Percentiles rank a stretch among this genome's conserved stretches.
Conservation (phyloP, 2,888 invertebrate genomes). For the Operophtera brumata region DNA sequence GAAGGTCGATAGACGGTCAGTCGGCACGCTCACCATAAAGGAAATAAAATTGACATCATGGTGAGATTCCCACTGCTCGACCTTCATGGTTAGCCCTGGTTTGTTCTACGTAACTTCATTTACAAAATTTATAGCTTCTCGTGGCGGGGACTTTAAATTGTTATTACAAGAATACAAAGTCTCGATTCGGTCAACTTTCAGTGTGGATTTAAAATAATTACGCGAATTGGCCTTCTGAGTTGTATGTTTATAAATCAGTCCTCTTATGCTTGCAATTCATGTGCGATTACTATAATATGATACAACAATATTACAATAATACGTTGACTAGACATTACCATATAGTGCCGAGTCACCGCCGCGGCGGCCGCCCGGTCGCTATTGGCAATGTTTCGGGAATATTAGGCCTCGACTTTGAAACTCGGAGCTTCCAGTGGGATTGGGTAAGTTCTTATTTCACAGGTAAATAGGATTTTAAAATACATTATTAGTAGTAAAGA, state of each 20-base stretch:
- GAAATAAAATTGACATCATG: too few species aligned
- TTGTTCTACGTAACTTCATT: too few species aligned
- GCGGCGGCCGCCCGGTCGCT: conserved; percentile 48
- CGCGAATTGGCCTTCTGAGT: conserved; percentile 21
- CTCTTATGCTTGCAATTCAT: conserved; percentile 48
- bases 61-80: too few species aligned
- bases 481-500: conserved; percentile 22
- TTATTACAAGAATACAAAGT: too few species aligned
- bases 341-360: conserved; percentile 61
- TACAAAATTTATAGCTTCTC: too few species aligned
- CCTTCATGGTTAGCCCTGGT: too few species aligned
- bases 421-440: conserved; percentile 53
- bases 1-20: too few species aligned
- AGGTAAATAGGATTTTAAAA: too few species aligned
- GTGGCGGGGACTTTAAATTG: too few species aligned
- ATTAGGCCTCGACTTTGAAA: conserved; percentile 62
- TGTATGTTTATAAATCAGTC: conserved; percentile 47
- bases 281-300: conserved; percentile 64
- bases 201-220: too few species aligned
- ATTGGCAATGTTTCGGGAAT: conserved; percentile 54
- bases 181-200: too few species aligned
- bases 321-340: conserved; percentile 78
- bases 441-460: conserved; percentile 5
- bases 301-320: conserved; percentile 71
- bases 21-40: too few species aligned